Percentiles rank a stretch among this genome's conserved stretches.
Conservation (phyloP, 1,140 invertebrate genomes). For the Aradophagus sp. region DNA sequence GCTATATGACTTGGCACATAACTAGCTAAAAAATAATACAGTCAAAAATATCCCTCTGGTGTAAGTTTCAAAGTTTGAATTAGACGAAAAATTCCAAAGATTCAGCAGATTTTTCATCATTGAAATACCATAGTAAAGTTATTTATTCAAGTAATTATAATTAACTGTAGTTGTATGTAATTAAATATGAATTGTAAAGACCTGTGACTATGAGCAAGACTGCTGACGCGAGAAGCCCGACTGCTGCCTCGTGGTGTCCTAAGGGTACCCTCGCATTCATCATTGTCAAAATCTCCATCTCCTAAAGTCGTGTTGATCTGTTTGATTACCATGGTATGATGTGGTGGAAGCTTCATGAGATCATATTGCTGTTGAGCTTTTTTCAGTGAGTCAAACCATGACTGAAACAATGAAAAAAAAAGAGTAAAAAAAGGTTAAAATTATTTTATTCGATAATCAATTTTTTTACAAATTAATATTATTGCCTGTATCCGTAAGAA, state of each 20-base stretch:
- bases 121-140: too few species aligned
- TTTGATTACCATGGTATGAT: slow-evolving; percentile 62
- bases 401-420: slow-evolving; percentile 54
- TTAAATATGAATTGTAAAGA: slow-evolving; percentile 44
- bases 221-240: slow-evolving; percentile 77
- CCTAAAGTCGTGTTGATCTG: slow-evolving; percentile 68
- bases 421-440: too few species aligned
- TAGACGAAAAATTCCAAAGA: too few species aligned
- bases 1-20: too few species aligned
- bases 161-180: slow-evolving; percentile 2
- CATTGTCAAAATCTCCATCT: slow-evolving; percentile 69
- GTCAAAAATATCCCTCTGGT: too few species aligned
- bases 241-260: slow-evolving; percentile 71
- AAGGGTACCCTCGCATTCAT: slow-evolving; percentile 66
- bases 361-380: slow-evolving; percentile 70
- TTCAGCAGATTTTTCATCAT: too few species aligned
- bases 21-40: too few species aligned
- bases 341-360: slow-evolving; percentile 64
- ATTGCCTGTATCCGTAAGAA: too few species aligned
- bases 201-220: slow-evolving; percentile 80
- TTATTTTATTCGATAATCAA: too few species aligned
- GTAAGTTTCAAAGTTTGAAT: too few species aligned
- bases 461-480: too few species aligned
- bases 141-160: slow-evolving; percentile 2
- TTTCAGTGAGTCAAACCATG: slow-evolving; percentile 70